These are phyloP conservation scores for Paramormyrops kingsleyae DNA, from an alignment of 2,113 vertebrate species.

Conservation along the genomic window DNA sequence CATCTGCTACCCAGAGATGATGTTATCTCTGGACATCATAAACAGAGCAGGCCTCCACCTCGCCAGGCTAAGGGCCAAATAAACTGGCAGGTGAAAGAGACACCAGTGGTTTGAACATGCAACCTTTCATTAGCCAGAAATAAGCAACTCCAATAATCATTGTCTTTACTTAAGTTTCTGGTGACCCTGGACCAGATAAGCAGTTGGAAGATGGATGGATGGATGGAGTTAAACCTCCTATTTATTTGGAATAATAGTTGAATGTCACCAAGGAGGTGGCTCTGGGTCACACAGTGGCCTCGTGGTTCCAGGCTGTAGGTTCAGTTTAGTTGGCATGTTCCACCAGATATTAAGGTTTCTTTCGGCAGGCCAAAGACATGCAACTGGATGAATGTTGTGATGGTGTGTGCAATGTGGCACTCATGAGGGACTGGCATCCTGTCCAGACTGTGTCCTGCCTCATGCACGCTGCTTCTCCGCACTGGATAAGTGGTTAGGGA, in stretches of 20 bases:
- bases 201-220: neutral
- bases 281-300: neutral
- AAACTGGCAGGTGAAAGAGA: neutral
- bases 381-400: neutral
- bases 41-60: neutral
- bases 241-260: neutral
- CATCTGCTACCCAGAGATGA: neutral
- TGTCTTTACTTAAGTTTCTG: neutral
- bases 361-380: neutral
- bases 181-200: neutral
- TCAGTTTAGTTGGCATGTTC: neutral
- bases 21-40: neutral
- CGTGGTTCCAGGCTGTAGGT: neutral
- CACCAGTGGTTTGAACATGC: neutral
- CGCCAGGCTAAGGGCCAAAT: neutral
- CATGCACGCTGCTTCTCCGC: neutral
- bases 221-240: neutral
- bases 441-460: neutral
- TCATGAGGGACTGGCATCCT: neutral
- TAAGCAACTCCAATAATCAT: neutral
- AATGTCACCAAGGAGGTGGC: neutral
- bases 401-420: neutral
- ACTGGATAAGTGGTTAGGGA: neutral
- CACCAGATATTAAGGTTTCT: neutral
- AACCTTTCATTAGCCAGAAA: conserved; percentile 4